These are phyloP conservation scores for Ctenomys sociabilis DNA, from an alignment of 2,113 vertebrate genomes.

Conservation along the genomic window DNA sequence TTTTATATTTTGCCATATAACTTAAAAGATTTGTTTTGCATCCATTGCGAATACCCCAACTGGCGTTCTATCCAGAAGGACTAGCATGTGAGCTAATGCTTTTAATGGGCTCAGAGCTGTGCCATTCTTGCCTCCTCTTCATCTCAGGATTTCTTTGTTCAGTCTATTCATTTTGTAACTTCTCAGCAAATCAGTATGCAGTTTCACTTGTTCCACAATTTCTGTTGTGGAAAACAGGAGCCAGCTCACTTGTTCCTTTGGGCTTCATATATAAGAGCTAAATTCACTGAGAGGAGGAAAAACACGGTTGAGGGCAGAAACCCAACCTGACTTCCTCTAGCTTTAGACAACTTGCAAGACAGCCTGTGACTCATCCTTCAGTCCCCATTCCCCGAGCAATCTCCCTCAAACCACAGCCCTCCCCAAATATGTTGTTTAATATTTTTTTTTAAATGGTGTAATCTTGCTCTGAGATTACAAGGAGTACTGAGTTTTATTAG, in stretches of 20 bases:
- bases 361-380: constrained; percentile 15
- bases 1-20: neutral
- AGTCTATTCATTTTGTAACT: neutral
- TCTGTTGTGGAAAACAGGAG: neutral
- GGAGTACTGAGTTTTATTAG: constrained; percentile 55
- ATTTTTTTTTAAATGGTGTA: constrained; percentile 20
- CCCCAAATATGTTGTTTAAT: neutral
- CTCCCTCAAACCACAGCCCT: neutral
- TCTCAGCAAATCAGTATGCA: neutral
- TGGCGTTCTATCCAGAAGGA: neutral
- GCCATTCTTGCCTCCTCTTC: neutral
- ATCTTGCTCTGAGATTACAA: constrained; percentile 29
- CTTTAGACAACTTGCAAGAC: neutral
- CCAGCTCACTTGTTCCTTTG: neutral
- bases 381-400: neutral
- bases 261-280: neutral
- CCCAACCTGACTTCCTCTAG: neutral
- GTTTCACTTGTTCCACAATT: neutral
- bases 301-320: neutral
- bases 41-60: neutral
- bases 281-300: neutral
- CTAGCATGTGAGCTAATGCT: neutral
- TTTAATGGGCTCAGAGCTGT: neutral
- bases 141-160: neutral
- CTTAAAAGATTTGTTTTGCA: neutral